Evolutionary conservation across 2,888 invertebrate genomes (phyloP).

Genomic region (Cybosia mesomella): DNA sequence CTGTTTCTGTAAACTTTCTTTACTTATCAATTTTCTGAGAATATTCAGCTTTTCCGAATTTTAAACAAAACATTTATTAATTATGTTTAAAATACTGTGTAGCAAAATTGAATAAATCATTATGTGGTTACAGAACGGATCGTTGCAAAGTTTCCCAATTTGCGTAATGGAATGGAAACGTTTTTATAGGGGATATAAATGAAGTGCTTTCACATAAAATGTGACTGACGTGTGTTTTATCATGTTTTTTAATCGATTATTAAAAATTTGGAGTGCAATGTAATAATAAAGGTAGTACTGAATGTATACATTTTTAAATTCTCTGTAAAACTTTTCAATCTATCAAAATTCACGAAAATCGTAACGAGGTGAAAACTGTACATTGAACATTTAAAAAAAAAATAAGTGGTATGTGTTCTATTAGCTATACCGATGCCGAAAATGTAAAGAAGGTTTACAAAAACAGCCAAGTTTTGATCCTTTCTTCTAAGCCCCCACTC

Average conservation of each 20-base stretch:
- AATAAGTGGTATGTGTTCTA: too few relatives aligned
- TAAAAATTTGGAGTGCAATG: background rate
- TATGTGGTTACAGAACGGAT: constrained; percentile 37
- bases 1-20: constrained; percentile 66
- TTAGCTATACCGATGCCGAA: too few relatives aligned
- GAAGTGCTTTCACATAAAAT: constrained; percentile 13
- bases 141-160: constrained; percentile 50
- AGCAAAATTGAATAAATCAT: constrained; percentile 40
- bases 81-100: constrained; percentile 43
- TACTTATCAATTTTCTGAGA: constrained; percentile 61
- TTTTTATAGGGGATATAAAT: constrained; percentile 42
- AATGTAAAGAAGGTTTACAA: constrained; percentile 66
- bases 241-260: background rate
- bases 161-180: constrained; percentile 45
- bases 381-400: too few relatives aligned
- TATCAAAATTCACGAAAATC: too few relatives aligned
- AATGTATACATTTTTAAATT: background rate
- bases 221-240: background rate
- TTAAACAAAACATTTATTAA: constrained; percentile 52
- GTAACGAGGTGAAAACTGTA: too few relatives aligned
- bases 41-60: constrained; percentile 48
- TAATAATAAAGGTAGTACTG: background rate
- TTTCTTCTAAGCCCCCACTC: constrained; percentile 62
- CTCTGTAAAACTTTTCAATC: background rate
- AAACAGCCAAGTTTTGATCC: constrained; percentile 64